Percentiles rank a stretch among this genome's conserved stretches.
These are phyloP conservation scores for Abramis brama DNA, from an alignment of 2,113 vertebrate genomes.

Conservation along the genomic window DNA sequence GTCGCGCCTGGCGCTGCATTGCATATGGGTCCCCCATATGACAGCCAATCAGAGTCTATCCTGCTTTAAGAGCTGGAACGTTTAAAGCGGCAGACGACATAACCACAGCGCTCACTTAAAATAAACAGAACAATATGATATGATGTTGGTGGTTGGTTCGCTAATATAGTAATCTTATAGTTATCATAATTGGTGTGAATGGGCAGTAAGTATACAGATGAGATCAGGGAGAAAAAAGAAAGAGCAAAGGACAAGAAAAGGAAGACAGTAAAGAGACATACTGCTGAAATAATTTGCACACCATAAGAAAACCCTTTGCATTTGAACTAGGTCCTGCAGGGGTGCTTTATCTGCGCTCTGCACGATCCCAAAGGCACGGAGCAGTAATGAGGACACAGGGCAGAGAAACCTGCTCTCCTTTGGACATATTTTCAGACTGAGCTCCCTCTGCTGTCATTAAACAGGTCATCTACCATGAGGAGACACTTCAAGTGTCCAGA, in stretches of 20 bases:
- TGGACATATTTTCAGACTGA: neutral
- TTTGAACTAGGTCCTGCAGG: conserved; percentile 10
- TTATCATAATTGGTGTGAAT: no score
- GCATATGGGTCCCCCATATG: no score
- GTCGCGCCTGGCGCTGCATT: no score
- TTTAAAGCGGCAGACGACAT: no score
- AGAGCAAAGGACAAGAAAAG: neutral
- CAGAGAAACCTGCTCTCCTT: neutral
- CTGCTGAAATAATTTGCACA: neutral
- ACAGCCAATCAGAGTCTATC: no score
- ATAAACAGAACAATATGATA: no score
- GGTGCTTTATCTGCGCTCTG: neutral
- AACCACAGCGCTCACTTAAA: no score
- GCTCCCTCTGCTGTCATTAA: conserved; percentile 17
- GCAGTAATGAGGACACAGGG: conserved; percentile 17
- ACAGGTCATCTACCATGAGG: conserved; percentile 12
- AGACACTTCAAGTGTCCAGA: conserved; percentile 10
- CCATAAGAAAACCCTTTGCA: neutral
- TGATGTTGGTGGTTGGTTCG: no score
- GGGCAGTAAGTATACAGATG: neutral
- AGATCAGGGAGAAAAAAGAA: neutral
- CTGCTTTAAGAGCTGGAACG: no score
- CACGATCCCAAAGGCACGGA: neutral
- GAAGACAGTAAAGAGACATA: neutral
- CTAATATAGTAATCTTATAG: no score